These are phyloP conservation scores for Tromatobia lineatoria DNA, from an alignment of 2,888 invertebrate species.

Conservation along the genomic window DNA sequence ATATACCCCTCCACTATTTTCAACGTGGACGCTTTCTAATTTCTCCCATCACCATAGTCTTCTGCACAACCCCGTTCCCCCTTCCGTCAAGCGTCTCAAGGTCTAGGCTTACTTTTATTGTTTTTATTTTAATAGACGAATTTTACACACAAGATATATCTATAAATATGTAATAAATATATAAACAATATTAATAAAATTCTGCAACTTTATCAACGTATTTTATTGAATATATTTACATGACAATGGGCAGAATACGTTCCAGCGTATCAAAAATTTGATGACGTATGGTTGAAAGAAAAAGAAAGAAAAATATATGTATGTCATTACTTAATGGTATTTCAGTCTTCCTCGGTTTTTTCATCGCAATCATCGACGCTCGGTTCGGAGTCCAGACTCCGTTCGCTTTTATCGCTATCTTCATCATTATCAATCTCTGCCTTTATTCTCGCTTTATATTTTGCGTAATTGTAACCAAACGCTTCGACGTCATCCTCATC, in stretches of 20 bases:
- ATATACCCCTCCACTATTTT: conserved; percentile 19
- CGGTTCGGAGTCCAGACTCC: conserved; percentile 38
- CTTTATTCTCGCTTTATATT: conserved; percentile 88
- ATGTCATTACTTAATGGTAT: conserved; percentile 13
- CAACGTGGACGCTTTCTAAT: conserved; percentile 51
- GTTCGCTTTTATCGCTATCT: conserved; percentile 61
- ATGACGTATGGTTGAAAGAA: not conserved
- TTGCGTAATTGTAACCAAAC: conserved; percentile 90
- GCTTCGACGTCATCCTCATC: conserved; percentile 87
- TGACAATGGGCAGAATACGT: not conserved
- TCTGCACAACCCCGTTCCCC: conserved; percentile 57
- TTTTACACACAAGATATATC: conserved; percentile 82
- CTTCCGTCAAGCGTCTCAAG: conserved; percentile 71
- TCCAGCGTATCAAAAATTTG: conserved; percentile 5
- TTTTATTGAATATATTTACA: conserved; percentile 44
- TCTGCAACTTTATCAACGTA: conserved; percentile 78
- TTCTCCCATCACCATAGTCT: conserved; percentile 44
- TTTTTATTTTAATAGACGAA: conserved; percentile 84
- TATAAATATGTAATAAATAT: conserved; percentile 83
- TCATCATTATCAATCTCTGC: conserved; percentile 76
- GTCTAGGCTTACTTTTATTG: conserved; percentile 80
- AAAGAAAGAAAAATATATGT: conserved; percentile 6
- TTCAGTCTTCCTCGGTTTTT: conserved; percentile 47
- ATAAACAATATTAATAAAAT: conserved; percentile 81
- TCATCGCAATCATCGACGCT: conserved; percentile 52